Percentiles rank a stretch among this genome's conserved stretches.
Evolutionary conservation across 2,888 invertebrate species (phyloP).

Genomic region (Oscheius myriophilus): DNA sequence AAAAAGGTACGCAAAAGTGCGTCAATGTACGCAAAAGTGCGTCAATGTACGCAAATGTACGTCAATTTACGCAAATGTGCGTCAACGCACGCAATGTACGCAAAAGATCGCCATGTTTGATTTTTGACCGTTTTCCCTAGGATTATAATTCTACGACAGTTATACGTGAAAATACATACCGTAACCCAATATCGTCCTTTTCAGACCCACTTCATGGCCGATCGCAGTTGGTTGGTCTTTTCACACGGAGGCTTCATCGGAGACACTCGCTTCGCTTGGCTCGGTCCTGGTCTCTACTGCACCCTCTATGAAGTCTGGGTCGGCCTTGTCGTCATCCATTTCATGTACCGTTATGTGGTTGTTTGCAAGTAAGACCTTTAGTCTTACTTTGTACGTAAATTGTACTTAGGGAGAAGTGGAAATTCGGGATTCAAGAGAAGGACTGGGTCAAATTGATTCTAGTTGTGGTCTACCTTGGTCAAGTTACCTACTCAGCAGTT

Average conservation of each 20-base stretch:
- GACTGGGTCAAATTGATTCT: not conserved
- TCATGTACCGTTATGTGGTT: slow-evolving; percentile 3
- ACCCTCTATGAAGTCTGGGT: slow-evolving; percentile 11
- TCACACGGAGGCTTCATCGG: not conserved
- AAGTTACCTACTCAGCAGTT: not conserved
- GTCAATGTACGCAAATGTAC: too few relatives aligned
- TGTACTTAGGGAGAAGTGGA: not conserved
- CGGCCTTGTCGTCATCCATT: not conserved
- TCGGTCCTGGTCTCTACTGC: slow-evolving; percentile 9
- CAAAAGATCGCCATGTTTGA: too few relatives aligned
- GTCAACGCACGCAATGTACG: too few relatives aligned
- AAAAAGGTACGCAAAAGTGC: too few relatives aligned
- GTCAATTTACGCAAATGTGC: too few relatives aligned
- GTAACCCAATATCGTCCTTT: too few relatives aligned
- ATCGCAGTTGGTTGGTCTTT: slow-evolving; percentile 2
- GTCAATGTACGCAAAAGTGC: too few relatives aligned
- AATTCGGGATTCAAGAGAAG: not conserved
- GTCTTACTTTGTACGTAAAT: not conserved
- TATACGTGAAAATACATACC: too few relatives aligned
- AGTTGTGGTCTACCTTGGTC: not conserved
- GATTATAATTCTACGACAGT: too few relatives aligned
- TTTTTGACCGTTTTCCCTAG: too few relatives aligned
- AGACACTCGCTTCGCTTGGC: not conserved
- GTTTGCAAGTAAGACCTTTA: slow-evolving; percentile 14
- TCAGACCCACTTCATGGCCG: slow-evolving; percentile 7